phyloP scores from a whole-genome alignment of 2,888 invertebrate genomes.

The Coleophora deauratella region DNA sequence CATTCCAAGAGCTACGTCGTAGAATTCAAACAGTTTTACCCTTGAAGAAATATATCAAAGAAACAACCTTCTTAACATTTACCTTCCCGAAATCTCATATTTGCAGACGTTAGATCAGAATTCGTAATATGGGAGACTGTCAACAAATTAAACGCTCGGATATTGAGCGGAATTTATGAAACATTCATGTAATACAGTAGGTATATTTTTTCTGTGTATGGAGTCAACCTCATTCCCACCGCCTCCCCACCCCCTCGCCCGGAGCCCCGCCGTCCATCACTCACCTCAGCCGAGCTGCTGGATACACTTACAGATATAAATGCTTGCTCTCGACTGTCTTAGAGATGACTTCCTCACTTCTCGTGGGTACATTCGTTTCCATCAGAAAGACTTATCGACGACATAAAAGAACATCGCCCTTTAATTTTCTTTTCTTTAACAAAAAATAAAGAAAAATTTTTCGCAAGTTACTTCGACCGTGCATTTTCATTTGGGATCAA shows the following conservation, averaged over 20 bases:
- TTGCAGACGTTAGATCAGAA: not conserved
- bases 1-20: not conserved
- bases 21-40: too few species aligned
- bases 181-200: conserved; percentile 19
- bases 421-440: too few species aligned
- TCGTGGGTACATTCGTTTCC: not conserved
- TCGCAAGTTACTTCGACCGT: too few species aligned
- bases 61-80: too few species aligned
- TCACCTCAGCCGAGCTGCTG: conserved; percentile 16
- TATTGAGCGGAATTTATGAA: conserved; percentile 7
- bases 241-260: conserved; percentile 18
- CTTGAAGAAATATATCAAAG: too few species aligned
- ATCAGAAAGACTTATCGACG: too few species aligned
- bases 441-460: too few species aligned
- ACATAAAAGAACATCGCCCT: too few species aligned
- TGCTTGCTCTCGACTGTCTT: conserved; percentile 1
- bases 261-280: conserved; percentile 23
- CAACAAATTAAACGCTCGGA: conserved; percentile 6
- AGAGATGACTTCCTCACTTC: not conserved
- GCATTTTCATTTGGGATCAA: too few species aligned
- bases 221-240: conserved; percentile 25
- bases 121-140: not conserved
- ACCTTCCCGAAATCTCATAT: not conserved
- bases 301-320: conserved; percentile 3
- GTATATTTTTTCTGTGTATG: conserved; percentile 9